phyloP scores from a whole-genome alignment of 2,888 invertebrate genomes.

The Lamellibrachia satsuma region DNA sequence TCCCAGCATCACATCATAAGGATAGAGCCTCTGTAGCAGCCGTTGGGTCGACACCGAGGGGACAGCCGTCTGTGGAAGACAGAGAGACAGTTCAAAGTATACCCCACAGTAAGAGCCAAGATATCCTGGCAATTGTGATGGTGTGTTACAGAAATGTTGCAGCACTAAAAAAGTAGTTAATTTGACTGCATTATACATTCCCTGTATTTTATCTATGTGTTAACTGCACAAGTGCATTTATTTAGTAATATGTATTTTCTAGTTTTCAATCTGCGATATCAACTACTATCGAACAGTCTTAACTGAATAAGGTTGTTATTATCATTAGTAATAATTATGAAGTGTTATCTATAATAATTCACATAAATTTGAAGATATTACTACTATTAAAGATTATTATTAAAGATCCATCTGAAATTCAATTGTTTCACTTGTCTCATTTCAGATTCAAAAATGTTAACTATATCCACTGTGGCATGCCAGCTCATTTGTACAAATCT shows the following conservation, averaged over 20 bases:
- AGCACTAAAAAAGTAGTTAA: not conserved
- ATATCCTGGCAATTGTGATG: not conserved
- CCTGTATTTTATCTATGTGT: not conserved
- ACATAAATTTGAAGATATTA: not conserved
- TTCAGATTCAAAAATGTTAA: no score
- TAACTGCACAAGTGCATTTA: not conserved
- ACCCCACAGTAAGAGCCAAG: no score
- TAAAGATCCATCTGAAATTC: not conserved
- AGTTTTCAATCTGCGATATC: not conserved
- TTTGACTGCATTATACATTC: not conserved
- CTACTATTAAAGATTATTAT: not conserved
- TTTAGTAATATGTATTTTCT: not conserved
- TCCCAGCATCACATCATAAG: slow-evolving; percentile 81
- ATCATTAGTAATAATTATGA: not conserved
- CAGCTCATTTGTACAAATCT: no score
- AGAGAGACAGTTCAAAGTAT: not conserved
- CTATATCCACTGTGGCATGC: no score
- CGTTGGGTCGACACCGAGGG: slow-evolving; percentile 76
- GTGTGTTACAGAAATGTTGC: not conserved
- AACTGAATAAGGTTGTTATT: not conserved
- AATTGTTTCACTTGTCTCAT: no score
- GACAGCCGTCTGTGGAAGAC: slow-evolving; percentile 74
- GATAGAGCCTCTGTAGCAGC: slow-evolving; percentile 82
- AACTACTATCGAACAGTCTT: not conserved
- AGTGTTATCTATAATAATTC: not conserved